Evolutionary conservation across 2,797 vertebrate species (phyloP).

Genomic region (Natrix natrix): DNA sequence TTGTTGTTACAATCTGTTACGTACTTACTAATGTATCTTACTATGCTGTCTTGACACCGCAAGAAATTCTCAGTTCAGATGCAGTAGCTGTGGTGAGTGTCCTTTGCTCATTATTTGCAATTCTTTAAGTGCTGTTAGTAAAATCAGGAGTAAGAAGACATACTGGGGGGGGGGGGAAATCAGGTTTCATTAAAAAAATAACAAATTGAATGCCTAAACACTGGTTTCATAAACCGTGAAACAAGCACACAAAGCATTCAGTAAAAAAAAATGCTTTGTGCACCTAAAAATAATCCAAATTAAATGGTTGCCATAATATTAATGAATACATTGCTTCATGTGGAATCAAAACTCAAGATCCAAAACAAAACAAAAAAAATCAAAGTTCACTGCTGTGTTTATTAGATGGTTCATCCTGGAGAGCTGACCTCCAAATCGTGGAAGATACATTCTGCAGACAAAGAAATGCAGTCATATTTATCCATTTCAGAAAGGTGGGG

Average conservation of each 20-base stretch:
- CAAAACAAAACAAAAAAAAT: neutral
- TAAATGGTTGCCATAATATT: neutral
- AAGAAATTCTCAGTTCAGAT: slow-evolving; percentile 61
- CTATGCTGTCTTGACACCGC: slow-evolving; percentile 58
- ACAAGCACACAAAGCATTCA: slow-evolving; percentile 39
- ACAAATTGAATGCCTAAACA: slow-evolving; percentile 56
- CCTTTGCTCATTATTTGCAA: slow-evolving; percentile 51
- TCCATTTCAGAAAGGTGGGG: neutral
- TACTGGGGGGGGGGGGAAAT: neutral
- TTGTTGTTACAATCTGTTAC: slow-evolving; percentile 50
- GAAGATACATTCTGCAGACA: neutral
- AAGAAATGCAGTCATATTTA: neutral
- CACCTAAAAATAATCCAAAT: neutral
- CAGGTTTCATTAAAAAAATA: slow-evolving; percentile 37
- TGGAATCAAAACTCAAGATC: neutral
- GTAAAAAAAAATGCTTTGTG: neutral
- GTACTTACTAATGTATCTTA: slow-evolving; percentile 53
- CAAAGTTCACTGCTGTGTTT: neutral
- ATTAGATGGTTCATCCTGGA: neutral
- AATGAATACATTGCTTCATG: neutral
- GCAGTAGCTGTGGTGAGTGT: slow-evolving; percentile 54
- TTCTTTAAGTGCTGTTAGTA: slow-evolving; percentile 34
- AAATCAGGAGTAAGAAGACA: neutral
- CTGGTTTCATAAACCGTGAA: slow-evolving; percentile 53
- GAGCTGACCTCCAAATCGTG: neutral